Conservation (phyloP, 2,888 invertebrate species). For the Cheilosia grossa region DNA sequence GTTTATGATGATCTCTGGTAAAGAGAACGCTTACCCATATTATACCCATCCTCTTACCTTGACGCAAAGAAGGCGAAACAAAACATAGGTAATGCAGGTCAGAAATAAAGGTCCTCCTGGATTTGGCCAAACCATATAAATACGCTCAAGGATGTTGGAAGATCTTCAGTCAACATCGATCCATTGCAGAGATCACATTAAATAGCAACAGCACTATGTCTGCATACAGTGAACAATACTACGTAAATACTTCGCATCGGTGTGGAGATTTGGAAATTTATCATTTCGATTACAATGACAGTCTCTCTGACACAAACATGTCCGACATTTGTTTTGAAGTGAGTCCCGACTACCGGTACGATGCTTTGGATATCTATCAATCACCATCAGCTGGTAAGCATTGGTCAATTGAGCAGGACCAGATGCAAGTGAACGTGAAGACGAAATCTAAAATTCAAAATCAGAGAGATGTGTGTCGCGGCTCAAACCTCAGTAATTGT, state of each 20-base stretch:
- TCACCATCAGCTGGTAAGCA: slow-evolving; percentile 6
- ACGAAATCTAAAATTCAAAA: slow-evolving; percentile 51
- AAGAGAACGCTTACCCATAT: slow-evolving; percentile 10
- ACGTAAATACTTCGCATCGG: slow-evolving; percentile 51
- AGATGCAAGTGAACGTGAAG: slow-evolving; percentile 27
- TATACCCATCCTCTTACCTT: slow-evolving; percentile 59
- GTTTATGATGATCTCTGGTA: slow-evolving; percentile 59
- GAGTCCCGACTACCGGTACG: slow-evolving; percentile 52
- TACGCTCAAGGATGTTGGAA: slow-evolving; percentile 47
- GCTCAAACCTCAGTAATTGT: slow-evolving; percentile 17
- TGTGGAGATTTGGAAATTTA: slow-evolving; percentile 62
- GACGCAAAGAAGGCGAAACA: slow-evolving; percentile 23
- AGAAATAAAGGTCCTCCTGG: slow-evolving; percentile 42
- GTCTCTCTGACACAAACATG: slow-evolving; percentile 71
- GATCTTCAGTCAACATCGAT: slow-evolving; percentile 57
- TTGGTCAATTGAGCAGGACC: slow-evolving; percentile 28
- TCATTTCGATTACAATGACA: slow-evolving; percentile 73
- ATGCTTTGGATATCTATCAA: slow-evolving; percentile 28
- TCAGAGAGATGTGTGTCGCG: slow-evolving; percentile 33
- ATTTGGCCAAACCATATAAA: slow-evolving; percentile 54
- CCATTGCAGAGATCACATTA: slow-evolving; percentile 44
- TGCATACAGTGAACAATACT: slow-evolving; percentile 67
- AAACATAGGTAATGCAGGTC: slow-evolving; percentile 55
- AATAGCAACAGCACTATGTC: slow-evolving; percentile 47
- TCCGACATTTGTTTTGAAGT: slow-evolving; percentile 72